These are phyloP conservation scores for Belonocnema kinseyi DNA, from an alignment of 1,140 invertebrate genomes.

Conservation along the genomic window DNA sequence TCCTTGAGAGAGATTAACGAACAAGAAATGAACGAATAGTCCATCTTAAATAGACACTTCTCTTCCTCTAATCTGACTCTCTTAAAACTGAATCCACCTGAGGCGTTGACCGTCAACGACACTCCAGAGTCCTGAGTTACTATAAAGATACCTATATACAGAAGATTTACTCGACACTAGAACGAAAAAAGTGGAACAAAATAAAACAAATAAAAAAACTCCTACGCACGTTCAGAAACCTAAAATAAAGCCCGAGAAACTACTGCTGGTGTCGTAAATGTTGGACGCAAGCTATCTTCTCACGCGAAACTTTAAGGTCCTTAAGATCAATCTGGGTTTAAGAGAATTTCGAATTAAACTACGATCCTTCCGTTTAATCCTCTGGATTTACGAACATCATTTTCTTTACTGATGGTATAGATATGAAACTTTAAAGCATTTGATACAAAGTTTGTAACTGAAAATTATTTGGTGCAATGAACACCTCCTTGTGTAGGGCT, in stretches of 20 bases:
- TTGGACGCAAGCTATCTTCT: background rate
- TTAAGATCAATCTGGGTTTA: slow-evolving; percentile 25
- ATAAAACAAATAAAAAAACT: background rate
- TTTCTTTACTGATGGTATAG: slow-evolving; percentile 13
- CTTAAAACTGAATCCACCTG: slow-evolving; percentile 9
- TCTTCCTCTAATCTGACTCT: background rate
- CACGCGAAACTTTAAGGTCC: slow-evolving; percentile 16
- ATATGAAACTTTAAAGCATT: slow-evolving; percentile 4
- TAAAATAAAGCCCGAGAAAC: background rate
- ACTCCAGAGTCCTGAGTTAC: background rate
- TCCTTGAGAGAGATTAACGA: slow-evolving; percentile 25
- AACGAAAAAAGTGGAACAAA: background rate
- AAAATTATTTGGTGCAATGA: slow-evolving; percentile 2
- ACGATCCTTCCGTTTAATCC: slow-evolving; percentile 12
- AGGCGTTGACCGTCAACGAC: background rate
- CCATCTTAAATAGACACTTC: slow-evolving; percentile 25
- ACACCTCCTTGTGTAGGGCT: background rate
- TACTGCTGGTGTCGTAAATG: slow-evolving; percentile 20
- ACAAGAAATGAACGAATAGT: slow-evolving; percentile 26
- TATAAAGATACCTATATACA: background rate
- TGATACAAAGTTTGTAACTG: slow-evolving; percentile 6
- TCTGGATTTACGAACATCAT: background rate
- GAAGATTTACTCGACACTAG: background rate
- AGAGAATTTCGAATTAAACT: slow-evolving; percentile 22
- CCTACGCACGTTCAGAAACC: slow-evolving; percentile 4